Base-by-base conservation (phyloP, 2,888 invertebrate species). In the Bombylius major region DNA sequence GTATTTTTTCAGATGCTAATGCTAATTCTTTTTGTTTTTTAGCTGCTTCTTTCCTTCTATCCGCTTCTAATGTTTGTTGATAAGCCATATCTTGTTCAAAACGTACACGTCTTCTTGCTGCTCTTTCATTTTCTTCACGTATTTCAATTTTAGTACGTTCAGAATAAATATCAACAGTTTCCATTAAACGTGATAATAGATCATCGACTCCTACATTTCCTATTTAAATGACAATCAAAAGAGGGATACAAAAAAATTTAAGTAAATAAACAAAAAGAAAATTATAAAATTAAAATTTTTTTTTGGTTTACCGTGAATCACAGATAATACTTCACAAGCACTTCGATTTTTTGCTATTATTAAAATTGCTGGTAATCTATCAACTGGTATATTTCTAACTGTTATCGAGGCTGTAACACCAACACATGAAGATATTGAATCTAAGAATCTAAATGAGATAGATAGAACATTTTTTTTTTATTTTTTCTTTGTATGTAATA, bases 81-180 rank as follows among this genome's bases (percentile, higher is more conserved):
- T 93, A 97, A 1, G 96, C 96, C 71, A 85, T 84, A 76, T 97
- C 95, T 76, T 97, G 96, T 72, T 96, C 95, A 65, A 84, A 80
- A 75, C 94, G 93, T 54, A 97, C 91, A 65, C 81, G 78, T 73
- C 95, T 94, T 55, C 96, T 77, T 11, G 89, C 92, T 61, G 89
- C 88, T 56, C 96, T 77, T 72, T 95, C 94, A 58, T 89, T 82
- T 77, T 96, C 96, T 65, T 91, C 83, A 47, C 81, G 78, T 56
- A 87, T 84, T 74, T 95, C 95, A 60, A 82, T 82, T 57, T 79
- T 79, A 56, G 84, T 78, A 70, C 89, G 87, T 64, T 87, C 86
- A 64, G 80, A 77, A 75, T 87, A 96, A 66, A 92, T 81, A 68
- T 95, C 94, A 56, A 89, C 82, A 47, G 90, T 87, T 68, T 93